A percentile compares a stretch with the other conserved stretches of the same genome.
These are phyloP conservation scores for Lysandra coridon DNA, from an alignment of 2,888 invertebrate species.

Conservation along the genomic window DNA sequence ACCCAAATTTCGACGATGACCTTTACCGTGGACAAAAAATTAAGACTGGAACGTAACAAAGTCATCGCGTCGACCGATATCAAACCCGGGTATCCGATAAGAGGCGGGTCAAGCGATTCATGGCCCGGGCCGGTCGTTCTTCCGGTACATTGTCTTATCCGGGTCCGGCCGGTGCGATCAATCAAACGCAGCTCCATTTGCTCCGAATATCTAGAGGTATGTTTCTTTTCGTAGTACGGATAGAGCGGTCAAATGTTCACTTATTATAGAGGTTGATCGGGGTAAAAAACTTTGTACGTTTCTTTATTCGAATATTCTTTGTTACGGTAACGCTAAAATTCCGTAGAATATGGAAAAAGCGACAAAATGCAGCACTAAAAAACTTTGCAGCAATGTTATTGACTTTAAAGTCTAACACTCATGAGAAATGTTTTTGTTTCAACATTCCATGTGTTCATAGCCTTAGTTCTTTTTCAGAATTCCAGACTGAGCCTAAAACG, in stretches of 20 bases:
- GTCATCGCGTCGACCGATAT: constrained; percentile 5
- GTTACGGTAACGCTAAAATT: background rate
- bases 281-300: background rate
- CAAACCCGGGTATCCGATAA: constrained; percentile 9
- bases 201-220: constrained; percentile 37
- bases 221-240: constrained; percentile 9
- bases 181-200: constrained; percentile 46
- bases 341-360: background rate
- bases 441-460: too few species aligned
- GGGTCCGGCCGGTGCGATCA: constrained; percentile 52
- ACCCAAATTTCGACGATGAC: background rate
- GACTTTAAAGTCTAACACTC: too few species aligned
- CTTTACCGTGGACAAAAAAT: background rate
- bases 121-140: constrained; percentile 49
- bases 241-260: background rate
- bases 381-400: too few species aligned
- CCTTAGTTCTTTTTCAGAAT: too few species aligned
- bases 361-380: background rate
- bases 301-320: background rate
- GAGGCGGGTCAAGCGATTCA: constrained; percentile 31
- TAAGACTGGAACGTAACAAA: background rate
- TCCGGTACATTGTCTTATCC: constrained; percentile 71
- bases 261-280: background rate
- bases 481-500: too few species aligned
- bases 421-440: too few species aligned